Evolutionary conservation across 2,888 invertebrate species (phyloP), one percentile per base, ranked within the genome.

Genomic region (Endomychus coccineus): DNA sequence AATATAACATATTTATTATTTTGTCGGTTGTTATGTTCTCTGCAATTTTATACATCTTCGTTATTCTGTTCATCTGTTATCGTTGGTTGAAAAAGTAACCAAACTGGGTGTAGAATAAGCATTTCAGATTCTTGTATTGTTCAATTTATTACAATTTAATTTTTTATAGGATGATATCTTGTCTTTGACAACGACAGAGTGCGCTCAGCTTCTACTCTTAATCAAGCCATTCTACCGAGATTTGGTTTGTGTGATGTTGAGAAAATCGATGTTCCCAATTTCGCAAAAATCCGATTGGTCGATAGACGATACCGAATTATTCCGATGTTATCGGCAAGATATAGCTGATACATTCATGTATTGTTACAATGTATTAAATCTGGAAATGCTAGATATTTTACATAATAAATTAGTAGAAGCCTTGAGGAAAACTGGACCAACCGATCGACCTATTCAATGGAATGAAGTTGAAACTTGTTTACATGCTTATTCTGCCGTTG

Each of bases 251-350:
- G 74, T 86, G 22, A 68, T 94, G 39, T 69, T 94, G 14, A 69
- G 74, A 31, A 94, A 95, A 67, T 81, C 87, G 0, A 81, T 84
- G 55, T 78, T 81, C 46, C 87, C 90, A 0, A 42, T 42, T 4
- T 44, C 52, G 12, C 58, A 65, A 11, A 75, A 76, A 34, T 67
- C 62, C 4, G 67, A 74, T 0, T 74, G 83, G 69, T 73, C 77
- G 3, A 69, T 77, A 16, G 90, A 92, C 47, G 92, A 94, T 55
- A 75, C 80, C 40, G 94, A 95, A 64, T 71, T 82, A 29, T 80
- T 92, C 56, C 73, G 92, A 7, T 90, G 90, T 64, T 62, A 62
- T 34, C 48, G 62, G 4, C 59, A 62, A 44, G 66, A 66, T 36
- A 58, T 65, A 10, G 58, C 62, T 2, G 66, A 66, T 43, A 66